These are phyloP conservation scores for Drosophila subpulchrella DNA, from an alignment of 1,140 invertebrate species.

Conservation along the genomic window DNA sequence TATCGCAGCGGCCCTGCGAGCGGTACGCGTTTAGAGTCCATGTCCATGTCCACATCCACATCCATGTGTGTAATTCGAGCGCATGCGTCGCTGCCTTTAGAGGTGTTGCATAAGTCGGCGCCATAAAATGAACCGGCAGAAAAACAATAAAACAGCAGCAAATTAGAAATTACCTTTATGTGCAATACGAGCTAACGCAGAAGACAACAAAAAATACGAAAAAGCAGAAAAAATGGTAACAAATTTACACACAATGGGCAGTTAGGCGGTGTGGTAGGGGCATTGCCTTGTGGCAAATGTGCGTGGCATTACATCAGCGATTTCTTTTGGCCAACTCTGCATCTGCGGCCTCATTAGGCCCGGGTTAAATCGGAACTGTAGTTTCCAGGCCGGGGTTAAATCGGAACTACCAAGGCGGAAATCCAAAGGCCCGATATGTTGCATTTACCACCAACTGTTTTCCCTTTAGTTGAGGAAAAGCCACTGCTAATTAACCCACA, in stretches of 20 bases:
- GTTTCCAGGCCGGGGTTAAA: slow-evolving; percentile 52
- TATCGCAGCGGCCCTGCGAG: slow-evolving; percentile 26
- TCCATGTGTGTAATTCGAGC: slow-evolving; percentile 58
- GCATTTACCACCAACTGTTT: slow-evolving; percentile 34
- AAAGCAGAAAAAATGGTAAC: slow-evolving; percentile 66
- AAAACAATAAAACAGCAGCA: slow-evolving; percentile 81
- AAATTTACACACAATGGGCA: slow-evolving; percentile 81
- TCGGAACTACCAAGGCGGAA: slow-evolving; percentile 65
- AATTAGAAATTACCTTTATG: slow-evolving; percentile 83
- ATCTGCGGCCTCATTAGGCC: slow-evolving; percentile 55
- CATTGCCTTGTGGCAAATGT: slow-evolving; percentile 53
- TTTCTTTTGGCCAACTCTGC: slow-evolving; percentile 25
- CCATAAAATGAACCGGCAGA: slow-evolving; percentile 63
- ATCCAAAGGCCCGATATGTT: not conserved
- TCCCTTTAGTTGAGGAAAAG: slow-evolving; percentile 28
- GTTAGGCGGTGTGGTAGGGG: slow-evolving; percentile 37
- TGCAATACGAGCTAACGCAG: slow-evolving; percentile 49
- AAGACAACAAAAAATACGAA: slow-evolving; percentile 3
- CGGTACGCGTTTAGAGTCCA: slow-evolving; percentile 35
- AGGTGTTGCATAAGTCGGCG: slow-evolving; percentile 62
- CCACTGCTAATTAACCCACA: slow-evolving; percentile 62
- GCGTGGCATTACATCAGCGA: slow-evolving; percentile 73
- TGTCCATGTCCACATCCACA: not conserved
- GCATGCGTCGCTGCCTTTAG: slow-evolving; percentile 58
- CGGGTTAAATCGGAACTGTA: slow-evolving; percentile 70